These are phyloP conservation scores for Esox masquinongy DNA, from an alignment of 2,797 vertebrate genomes.

Conservation along the genomic window DNA sequence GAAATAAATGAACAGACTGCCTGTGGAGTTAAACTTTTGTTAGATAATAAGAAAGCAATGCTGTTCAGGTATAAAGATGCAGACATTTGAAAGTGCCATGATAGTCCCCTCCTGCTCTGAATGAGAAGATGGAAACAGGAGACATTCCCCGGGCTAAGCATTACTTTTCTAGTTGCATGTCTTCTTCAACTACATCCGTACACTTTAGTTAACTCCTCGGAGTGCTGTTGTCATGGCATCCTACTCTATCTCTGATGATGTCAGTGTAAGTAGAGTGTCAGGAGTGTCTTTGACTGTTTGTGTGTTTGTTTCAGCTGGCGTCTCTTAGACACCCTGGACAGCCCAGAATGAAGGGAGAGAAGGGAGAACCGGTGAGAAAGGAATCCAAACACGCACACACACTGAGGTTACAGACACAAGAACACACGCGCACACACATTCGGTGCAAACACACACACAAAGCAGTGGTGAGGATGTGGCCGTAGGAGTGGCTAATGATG, in stretches of 20 bases:
- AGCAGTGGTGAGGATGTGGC: neutral
- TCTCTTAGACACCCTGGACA: constrained; percentile 23
- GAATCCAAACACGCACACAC: neutral
- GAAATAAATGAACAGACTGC: neutral
- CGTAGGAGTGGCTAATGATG: constrained; percentile 21
- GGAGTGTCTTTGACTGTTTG: neutral
- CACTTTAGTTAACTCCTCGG: neutral
- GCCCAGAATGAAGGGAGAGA: constrained; percentile 62
- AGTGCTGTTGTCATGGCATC: neutral
- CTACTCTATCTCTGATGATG: neutral
- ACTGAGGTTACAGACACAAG: neutral
- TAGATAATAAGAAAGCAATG: neutral
- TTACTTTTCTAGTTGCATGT: neutral
- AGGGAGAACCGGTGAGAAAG: constrained; percentile 61
- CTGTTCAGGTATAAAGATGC: neutral
- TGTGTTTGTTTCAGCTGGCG: constrained; percentile 55
- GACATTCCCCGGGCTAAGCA: neutral
- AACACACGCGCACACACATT: neutral
- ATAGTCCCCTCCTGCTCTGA: constrained; percentile 17
- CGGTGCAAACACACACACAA: neutral
- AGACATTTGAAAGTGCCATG: neutral
- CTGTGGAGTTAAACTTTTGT: neutral
- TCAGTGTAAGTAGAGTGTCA: neutral
- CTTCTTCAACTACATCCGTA: neutral
- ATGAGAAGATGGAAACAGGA: constrained; percentile 12